Conservation (phyloP, 2,888 invertebrate genomes). For the Diarsia rubi region DNA sequence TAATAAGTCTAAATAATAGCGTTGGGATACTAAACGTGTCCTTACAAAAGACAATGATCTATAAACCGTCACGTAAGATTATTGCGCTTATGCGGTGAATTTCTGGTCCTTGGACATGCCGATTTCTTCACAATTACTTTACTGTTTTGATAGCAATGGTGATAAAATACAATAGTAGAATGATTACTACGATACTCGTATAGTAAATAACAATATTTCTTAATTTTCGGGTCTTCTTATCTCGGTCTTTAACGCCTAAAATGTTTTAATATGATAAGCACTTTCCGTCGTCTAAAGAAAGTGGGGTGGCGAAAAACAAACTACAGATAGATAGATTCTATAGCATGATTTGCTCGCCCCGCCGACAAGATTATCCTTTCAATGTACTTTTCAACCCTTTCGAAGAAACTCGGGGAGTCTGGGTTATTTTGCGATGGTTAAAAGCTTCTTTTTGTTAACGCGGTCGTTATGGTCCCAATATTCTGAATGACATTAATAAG, state of each 20-base stretch:
- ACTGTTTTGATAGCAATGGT: neutral
- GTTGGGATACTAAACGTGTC: too few species aligned
- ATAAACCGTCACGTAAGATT: neutral
- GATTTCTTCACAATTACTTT: neutral
- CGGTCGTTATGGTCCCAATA: neutral
- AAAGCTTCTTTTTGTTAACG: conserved; percentile 12
- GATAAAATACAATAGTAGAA: neutral
- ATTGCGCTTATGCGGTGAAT: neutral
- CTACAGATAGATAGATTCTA: conserved; percentile 18
- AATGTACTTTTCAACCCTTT: conserved; percentile 38
- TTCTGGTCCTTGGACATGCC: neutral
- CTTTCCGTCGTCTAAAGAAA: conserved; percentile 10
- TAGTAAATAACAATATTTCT: neutral
- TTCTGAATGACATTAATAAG: neutral
- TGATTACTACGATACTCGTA: too few species aligned
- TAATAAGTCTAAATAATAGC: neutral
- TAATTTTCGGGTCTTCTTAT: neutral
- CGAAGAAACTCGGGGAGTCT: conserved; percentile 9
- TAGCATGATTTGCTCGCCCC: conserved; percentile 6
- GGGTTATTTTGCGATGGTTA: conserved; percentile 20
- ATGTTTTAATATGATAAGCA: conserved; percentile 17
- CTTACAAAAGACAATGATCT: too few species aligned
- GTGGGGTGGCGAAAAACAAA: conserved; percentile 10
- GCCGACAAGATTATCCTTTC: conserved; percentile 47
- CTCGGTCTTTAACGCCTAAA: neutral